Conservation (phyloP, 2,888 invertebrate species). For the Orchesella flavescens region DNA sequence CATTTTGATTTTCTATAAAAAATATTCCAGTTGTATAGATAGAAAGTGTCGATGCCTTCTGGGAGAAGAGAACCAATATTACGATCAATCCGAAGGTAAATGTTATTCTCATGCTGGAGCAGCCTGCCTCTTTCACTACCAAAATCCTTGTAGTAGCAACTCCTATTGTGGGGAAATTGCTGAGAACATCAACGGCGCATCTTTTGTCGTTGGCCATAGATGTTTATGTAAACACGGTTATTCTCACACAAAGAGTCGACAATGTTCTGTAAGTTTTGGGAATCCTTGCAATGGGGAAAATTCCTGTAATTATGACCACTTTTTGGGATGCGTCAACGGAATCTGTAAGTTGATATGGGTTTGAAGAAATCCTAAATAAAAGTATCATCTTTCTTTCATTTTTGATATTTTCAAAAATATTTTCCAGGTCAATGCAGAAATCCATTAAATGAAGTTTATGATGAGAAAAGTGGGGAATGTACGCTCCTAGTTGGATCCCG, state of each 20-base stretch:
- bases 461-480: slow-evolving; percentile 50
- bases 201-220: slow-evolving; percentile 65
- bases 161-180: slow-evolving; percentile 63
- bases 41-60: slow-evolving; percentile 62
- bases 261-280: slow-evolving; percentile 47
- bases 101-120: slow-evolving; percentile 63
- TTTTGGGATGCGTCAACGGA: slow-evolving; percentile 60
- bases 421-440: slow-evolving; percentile 63
- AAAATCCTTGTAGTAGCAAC: slow-evolving; percentile 47
- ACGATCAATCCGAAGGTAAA: slow-evolving; percentile 34
- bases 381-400: background rate
- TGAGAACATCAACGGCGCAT: slow-evolving; percentile 63
- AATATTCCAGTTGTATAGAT: slow-evolving; percentile 54
- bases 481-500: slow-evolving; percentile 44
- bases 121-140: slow-evolving; percentile 51
- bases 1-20: background rate
- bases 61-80: slow-evolving; percentile 67
- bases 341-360: slow-evolving; percentile 51
- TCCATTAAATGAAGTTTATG: slow-evolving; percentile 52
- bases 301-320: slow-evolving; percentile 63
- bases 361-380: slow-evolving; percentile 15
- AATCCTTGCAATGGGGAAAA: slow-evolving; percentile 34
- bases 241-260: slow-evolving; percentile 40
- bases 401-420: background rate
- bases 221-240: slow-evolving; percentile 57